phyloP scores from a whole-genome alignment of 2,113 vertebrate genomes.

The Clarias batrachus region DNA sequence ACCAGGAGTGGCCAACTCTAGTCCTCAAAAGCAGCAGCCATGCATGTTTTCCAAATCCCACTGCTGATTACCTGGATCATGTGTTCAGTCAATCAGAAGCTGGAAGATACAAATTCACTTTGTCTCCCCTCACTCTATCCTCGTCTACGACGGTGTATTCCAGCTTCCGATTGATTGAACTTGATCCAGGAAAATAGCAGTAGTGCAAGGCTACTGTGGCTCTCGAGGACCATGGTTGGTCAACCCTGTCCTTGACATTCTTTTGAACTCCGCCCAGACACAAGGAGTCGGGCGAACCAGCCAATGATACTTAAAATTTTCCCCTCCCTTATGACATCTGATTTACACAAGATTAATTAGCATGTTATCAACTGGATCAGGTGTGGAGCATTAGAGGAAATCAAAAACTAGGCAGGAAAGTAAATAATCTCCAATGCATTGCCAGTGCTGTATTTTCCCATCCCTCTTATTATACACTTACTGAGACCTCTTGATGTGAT shows the following conservation, averaged over 20 bases:
- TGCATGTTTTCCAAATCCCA: too few relatives aligned
- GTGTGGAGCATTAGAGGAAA: not conserved
- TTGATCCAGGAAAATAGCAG: too few relatives aligned
- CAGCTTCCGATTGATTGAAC: too few relatives aligned
- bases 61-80: too few relatives aligned
- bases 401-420: not conserved
- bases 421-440: not conserved
- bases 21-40: too few relatives aligned
- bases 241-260: not conserved
- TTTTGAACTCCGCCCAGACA: not conserved
- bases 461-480: not conserved
- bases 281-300: not conserved
- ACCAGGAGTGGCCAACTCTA: too few relatives aligned
- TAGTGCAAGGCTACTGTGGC: too few relatives aligned
- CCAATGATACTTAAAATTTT: not conserved
- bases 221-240: too few relatives aligned
- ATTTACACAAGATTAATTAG: not conserved
- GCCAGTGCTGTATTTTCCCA: not conserved
- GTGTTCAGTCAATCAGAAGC: too few relatives aligned
- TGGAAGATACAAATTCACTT: too few relatives aligned
- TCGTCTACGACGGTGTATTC: too few relatives aligned
- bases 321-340: not conserved
- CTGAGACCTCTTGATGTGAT: not conserved
- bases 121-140: too few relatives aligned
- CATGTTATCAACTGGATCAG: not conserved